A percentile compares a stretch with the other conserved stretches of the same genome.
Conservation (phyloP, 2,113 vertebrate species). For the Leucosticte australis region DNA sequence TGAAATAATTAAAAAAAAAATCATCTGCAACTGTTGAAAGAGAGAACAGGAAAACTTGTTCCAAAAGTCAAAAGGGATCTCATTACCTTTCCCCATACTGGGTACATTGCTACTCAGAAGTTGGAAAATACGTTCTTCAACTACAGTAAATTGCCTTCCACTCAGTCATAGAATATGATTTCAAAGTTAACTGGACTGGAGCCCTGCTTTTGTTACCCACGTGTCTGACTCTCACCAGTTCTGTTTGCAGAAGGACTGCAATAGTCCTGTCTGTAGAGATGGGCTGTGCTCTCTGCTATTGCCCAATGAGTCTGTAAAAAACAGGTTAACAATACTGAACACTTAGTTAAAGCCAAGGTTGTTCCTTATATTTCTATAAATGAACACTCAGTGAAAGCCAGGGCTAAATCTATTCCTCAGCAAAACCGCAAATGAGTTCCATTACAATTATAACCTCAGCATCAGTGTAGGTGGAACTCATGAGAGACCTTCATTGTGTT, state of each 20-base stretch:
- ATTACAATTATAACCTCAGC: background rate
- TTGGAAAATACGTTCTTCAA: background rate
- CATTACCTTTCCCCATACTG: background rate
- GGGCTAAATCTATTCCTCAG: background rate
- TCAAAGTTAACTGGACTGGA: background rate
- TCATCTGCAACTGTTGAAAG: background rate
- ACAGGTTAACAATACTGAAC: background rate
- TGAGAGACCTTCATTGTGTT: background rate
- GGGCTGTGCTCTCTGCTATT: background rate
- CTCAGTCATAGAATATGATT: background rate
- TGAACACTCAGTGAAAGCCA: background rate
- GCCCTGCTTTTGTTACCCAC: background rate
- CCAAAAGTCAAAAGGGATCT: background rate
- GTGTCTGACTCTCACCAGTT: background rate
- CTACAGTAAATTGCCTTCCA: background rate
- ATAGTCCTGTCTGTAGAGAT: background rate
- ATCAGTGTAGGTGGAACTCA: background rate
- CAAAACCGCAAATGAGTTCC: background rate
- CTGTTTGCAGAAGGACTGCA: background rate
- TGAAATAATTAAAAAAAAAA: background rate
- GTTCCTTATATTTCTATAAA: background rate
- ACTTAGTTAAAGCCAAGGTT: background rate
- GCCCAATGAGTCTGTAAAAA: background rate
- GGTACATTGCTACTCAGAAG: background rate
- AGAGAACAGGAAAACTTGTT: background rate